Base-by-base conservation (phyloP, 2,113 vertebrate genomes). In the Hyla sarda region DNA sequence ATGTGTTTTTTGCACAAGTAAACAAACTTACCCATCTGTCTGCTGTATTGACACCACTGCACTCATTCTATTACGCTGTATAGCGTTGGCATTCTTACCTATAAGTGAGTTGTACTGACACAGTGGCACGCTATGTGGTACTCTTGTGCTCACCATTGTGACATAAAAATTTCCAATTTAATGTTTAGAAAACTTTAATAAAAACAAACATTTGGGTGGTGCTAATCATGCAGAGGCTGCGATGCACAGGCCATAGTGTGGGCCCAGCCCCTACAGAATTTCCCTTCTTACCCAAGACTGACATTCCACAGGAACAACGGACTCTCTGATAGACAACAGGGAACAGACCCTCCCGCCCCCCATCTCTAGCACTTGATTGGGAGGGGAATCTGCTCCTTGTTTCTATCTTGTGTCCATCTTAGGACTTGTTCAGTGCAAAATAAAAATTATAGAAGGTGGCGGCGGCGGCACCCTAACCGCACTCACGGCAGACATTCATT, bases 351-450 rank as follows among this genome's bases (percentile, higher is more conserved):
- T n/a, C n/a, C n/a, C 12, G 25, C 25, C 62, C n/a, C 58, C 58
- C 37, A 74, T 75, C 41, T 45, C 19, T 34, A 30, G 12, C 69
- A 17, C 23, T 3, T 5, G 37, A 67, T 9, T 30, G 8, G 28
- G 48, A 71, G 81, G 62, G 5, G 13, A 69, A 28, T 52, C 47
- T 25, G 21, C 21, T 37, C 28, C 80, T 69, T 10, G 30, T 30
- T 37, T 52, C 30, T 73, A 13, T n/a, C 69, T 52, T 19, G 30
- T 48, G 19, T 52, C 50, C 82, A 37, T 34, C 47, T 50, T 25
- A 83, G 17, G 81, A 71, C 8, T 71, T 56, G 28, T 85, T 76
- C 83, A 85, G 83, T 85, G 83, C 83, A 85, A 85, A 85, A 78
- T 78, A 47, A 45, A 69, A 17, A 25, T 25, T 71, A 2, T 41